Evolutionary conservation across 2,797 vertebrate species (phyloP).

Genomic region (Philypnodon macrostomus): DNA sequence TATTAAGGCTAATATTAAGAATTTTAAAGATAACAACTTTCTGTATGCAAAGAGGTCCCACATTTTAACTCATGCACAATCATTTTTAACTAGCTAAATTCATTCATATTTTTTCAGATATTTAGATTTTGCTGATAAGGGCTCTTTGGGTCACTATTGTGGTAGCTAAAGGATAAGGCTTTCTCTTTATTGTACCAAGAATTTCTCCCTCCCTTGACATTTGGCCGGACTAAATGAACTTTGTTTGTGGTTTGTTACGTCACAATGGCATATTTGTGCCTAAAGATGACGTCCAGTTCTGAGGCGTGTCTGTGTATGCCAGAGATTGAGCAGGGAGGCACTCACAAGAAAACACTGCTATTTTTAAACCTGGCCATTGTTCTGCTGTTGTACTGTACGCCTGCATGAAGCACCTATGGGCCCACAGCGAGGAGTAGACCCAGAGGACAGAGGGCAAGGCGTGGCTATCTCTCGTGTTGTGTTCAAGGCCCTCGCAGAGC

Average conservation of each 20-base stretch:
- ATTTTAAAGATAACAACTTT: too few relatives aligned
- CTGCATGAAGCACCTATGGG: slow-evolving; percentile 30
- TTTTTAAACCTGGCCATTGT: slow-evolving; percentile 67
- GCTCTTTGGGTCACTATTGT: too few relatives aligned
- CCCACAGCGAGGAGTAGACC: slow-evolving; percentile 25
- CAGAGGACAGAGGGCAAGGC: slow-evolving; percentile 41
- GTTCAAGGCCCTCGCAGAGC: slow-evolving; percentile 27
- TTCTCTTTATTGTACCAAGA: too few relatives aligned
- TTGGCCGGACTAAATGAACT: background rate
- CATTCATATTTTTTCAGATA: too few relatives aligned
- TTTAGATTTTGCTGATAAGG: too few relatives aligned
- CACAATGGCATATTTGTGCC: slow-evolving; percentile 14
- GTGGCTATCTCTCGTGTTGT: slow-evolving; percentile 46
- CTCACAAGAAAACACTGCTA: slow-evolving; percentile 48
- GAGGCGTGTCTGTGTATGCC: slow-evolving; percentile 56
- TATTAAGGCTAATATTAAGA: too few relatives aligned
- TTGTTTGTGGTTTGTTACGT: slow-evolving; percentile 5
- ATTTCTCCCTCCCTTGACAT: background rate
- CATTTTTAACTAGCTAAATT: too few relatives aligned
- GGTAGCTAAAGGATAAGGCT: too few relatives aligned
- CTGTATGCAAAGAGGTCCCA: too few relatives aligned
- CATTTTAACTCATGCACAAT: too few relatives aligned
- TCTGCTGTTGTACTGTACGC: slow-evolving; percentile 31
- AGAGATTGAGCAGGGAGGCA: slow-evolving; percentile 49
- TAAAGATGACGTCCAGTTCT: slow-evolving; percentile 14